Evolutionary conservation across 2,888 invertebrate species (phyloP).

Genomic region (Lasiommata megera): DNA sequence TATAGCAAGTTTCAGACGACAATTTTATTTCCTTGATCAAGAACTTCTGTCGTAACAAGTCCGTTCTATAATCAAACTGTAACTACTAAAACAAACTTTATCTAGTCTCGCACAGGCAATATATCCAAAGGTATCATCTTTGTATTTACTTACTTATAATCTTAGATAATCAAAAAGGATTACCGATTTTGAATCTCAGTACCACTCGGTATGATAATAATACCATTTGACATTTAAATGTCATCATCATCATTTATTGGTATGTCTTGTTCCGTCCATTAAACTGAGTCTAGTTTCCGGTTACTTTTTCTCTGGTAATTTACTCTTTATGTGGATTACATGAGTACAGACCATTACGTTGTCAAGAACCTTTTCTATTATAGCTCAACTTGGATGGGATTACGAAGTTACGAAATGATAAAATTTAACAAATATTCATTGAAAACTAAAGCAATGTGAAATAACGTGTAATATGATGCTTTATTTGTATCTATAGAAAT

Average conservation of each 20-base stretch:
- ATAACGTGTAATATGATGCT: too few relatives aligned
- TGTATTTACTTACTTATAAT: neutral
- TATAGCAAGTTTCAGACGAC: constrained; percentile 2
- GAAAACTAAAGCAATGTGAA: too few relatives aligned
- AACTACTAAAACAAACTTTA: constrained; percentile 7
- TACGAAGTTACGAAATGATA: too few relatives aligned
- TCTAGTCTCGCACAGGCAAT: neutral
- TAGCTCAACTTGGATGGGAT: too few relatives aligned
- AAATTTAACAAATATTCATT: too few relatives aligned
- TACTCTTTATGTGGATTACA: too few relatives aligned
- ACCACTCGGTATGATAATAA: neutral
- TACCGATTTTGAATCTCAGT: neutral
- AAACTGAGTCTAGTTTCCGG: neutral
- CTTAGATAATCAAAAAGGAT: neutral
- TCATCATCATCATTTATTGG: neutral
- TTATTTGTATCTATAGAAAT: too few relatives aligned
- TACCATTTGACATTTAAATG: neutral
- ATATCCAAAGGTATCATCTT: too few relatives aligned
- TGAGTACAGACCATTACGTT: too few relatives aligned
- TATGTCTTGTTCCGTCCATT: neutral
- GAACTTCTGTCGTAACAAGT: constrained; percentile 7
- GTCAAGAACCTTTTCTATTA: too few relatives aligned
- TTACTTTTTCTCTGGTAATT: neutral
- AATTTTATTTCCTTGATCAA: constrained; percentile 17
- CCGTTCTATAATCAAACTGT: constrained; percentile 8